A percentile compares a stretch with the other conserved stretches of the same genome.
These are phyloP conservation scores for Cynopterus sphinx DNA, from an alignment of 2,797 vertebrate species.

Conservation along the genomic window DNA sequence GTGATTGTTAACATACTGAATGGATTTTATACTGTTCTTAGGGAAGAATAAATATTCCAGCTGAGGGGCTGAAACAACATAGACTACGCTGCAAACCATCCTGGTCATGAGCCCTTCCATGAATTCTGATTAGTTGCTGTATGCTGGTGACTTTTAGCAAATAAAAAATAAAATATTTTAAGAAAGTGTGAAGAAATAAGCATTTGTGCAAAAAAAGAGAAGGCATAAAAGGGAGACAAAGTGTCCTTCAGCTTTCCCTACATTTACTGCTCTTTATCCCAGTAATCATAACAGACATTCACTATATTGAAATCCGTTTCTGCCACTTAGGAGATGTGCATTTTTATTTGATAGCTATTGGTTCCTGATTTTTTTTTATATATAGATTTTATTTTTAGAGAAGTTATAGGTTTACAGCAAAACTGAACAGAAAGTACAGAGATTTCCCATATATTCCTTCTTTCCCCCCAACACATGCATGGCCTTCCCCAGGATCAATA, in stretches of 20 bases:
- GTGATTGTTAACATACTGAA: not conserved
- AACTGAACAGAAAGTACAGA: not conserved
- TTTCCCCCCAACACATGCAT: too few species aligned
- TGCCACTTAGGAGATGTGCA: not conserved
- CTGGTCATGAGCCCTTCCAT: not conserved
- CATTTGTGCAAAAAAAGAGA: not conserved
- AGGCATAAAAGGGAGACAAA: not conserved
- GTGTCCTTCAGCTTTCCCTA: not conserved
- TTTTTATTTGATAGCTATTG: not conserved
- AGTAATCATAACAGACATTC: not conserved
- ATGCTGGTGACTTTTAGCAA: not conserved
- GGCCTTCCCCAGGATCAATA: not conserved
- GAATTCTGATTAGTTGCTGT: not conserved
- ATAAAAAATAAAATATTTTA: not conserved
- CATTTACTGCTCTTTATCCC: not conserved
- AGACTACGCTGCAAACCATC: not conserved
- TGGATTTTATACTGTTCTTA: not conserved
- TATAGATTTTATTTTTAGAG: not conserved
- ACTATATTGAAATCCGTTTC: not conserved
- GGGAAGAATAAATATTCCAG: not conserved
- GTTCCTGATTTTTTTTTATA: not conserved
- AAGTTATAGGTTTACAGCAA: not conserved
- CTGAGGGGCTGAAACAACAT: not conserved
- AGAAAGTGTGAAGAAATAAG: not conserved
- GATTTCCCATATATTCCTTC: not conserved